Evolutionary conservation across 2,113 vertebrate species (phyloP).

Genomic region (Rhipidura dahli): DNA sequence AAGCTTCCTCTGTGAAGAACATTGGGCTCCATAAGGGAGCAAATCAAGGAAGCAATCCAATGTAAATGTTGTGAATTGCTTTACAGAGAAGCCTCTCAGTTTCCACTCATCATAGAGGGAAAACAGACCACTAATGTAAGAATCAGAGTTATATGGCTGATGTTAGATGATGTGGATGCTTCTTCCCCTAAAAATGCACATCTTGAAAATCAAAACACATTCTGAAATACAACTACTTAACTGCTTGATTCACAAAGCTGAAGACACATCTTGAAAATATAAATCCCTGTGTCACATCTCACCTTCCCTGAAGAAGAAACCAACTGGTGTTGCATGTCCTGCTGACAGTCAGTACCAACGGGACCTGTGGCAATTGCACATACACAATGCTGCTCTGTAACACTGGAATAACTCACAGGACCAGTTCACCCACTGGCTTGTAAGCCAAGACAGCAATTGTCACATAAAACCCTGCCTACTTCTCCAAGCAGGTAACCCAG

Average conservation of each 20-base stretch:
- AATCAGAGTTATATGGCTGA: background rate
- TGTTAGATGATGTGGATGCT: background rate
- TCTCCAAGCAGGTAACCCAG: background rate
- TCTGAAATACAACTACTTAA: background rate
- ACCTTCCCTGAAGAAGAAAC: background rate
- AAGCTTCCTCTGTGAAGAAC: background rate
- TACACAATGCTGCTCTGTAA: background rate
- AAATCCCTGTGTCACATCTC: background rate
- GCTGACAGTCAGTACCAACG: accelerated
- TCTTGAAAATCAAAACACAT: background rate
- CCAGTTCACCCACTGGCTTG: background rate
- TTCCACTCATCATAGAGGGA: background rate
- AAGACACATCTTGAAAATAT: background rate
- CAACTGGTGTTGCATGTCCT: background rate
- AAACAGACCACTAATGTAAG: background rate
- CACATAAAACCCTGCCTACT: background rate
- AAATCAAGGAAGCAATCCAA: background rate
- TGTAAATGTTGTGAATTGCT: background rate
- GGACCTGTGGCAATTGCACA: background rate
- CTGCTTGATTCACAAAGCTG: accelerated
- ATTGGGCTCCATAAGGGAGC: background rate
- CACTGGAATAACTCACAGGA: accelerated
- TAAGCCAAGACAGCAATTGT: background rate
- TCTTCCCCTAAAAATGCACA: background rate
- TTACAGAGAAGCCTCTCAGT: background rate